Evolutionary conservation across 2,888 invertebrate genomes (phyloP).

Genomic region (Eupithecia centaureata): DNA sequence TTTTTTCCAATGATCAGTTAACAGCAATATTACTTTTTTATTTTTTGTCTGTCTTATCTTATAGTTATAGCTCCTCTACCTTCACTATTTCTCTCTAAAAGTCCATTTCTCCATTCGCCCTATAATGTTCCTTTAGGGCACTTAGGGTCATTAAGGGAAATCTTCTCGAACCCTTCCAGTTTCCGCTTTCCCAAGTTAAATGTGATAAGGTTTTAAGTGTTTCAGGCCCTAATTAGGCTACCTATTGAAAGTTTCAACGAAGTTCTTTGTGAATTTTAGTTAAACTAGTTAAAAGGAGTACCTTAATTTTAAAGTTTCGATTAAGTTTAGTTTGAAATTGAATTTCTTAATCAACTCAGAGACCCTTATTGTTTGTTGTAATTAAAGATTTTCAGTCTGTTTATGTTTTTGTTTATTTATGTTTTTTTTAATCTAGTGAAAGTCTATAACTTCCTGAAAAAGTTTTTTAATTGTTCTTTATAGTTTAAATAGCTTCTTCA

Average conservation of each 20-base stretch:
- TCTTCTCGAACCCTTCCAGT: constrained; percentile 19
- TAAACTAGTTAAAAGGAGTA: neutral
- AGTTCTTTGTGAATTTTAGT: neutral
- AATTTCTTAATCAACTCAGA: neutral
- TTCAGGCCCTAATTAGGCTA: constrained; percentile 27
- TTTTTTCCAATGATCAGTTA: neutral
- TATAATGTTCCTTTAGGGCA: constrained; percentile 1
- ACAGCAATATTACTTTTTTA: neutral
- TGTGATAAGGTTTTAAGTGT: constrained; percentile 27
- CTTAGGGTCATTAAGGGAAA: constrained; percentile 16
- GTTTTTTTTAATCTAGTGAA: no score
- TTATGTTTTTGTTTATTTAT: no score
- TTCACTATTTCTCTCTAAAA: neutral
- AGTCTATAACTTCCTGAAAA: no score
- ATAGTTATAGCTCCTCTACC: neutral
- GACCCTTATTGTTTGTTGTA: neutral
- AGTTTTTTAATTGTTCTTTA: neutral
- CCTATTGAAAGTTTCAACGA: constrained; percentile 23
- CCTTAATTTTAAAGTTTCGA: neutral
- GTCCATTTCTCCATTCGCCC: neutral
- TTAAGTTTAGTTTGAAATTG: neutral
- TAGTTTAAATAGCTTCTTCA: neutral
- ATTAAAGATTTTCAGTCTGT: neutral
- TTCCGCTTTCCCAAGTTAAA: constrained; percentile 27
- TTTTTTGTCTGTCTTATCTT: neutral